Conservation (phyloP, 2,113 vertebrate genomes). For the Conger conger region DNA sequence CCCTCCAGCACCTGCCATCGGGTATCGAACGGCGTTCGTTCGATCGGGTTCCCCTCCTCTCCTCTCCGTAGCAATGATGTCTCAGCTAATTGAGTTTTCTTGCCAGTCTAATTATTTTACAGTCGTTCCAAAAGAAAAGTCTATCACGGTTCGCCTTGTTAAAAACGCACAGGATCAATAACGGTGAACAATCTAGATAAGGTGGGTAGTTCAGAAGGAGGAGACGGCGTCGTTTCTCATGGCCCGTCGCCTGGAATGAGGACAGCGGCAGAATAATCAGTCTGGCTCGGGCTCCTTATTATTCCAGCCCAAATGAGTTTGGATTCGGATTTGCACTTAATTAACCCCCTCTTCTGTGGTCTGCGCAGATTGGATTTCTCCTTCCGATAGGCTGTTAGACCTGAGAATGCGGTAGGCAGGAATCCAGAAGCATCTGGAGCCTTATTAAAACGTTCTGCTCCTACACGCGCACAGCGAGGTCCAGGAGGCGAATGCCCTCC, state of each 20-base stretch:
- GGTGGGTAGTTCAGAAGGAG: background rate
- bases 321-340: background rate
- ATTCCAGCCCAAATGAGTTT: conserved; percentile 19
- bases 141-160: background rate
- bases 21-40: background rate
- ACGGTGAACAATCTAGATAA: background rate
- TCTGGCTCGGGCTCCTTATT: background rate
- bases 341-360: background rate
- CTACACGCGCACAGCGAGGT: too few relatives aligned
- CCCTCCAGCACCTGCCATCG: background rate
- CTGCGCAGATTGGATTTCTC: background rate
- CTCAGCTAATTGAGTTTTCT: background rate
- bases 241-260: background rate
- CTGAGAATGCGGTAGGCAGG: background rate
- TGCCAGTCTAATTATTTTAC: background rate
- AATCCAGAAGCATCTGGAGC: background rate
- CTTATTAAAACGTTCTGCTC: background rate
- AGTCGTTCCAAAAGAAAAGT: background rate
- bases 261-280: background rate
- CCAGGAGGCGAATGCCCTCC: too few relatives aligned
- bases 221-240: too few relatives aligned
- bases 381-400: background rate
- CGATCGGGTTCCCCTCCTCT: too few relatives aligned
- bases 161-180: background rate
- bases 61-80: background rate